Evolutionary conservation across 2,888 invertebrate species (phyloP), one percentile per base, ranked within the genome.

Genomic region (Andrena minutula): DNA sequence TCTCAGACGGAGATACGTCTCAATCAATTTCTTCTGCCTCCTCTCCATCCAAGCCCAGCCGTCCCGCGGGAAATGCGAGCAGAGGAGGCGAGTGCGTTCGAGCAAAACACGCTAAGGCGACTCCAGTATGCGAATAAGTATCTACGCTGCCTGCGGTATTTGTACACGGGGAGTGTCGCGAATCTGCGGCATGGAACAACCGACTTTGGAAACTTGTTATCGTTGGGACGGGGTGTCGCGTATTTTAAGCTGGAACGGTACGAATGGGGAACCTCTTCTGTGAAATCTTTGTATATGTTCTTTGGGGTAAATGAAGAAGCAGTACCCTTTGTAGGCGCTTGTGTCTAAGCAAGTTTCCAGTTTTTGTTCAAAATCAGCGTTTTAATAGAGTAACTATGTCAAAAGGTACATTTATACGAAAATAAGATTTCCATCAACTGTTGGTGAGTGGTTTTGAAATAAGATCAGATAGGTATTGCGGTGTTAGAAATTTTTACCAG

Each of bases 1-100:
- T 85, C 88, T 72, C 77, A 78, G 86, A 81, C 86, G 78, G 86
- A 90, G 89, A 90, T 90, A 89, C 89, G 88, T 90, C 91, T 90
- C 91, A 90, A 90, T 90, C 90, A 90, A 90, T 90, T 90, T 90
- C 91, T 86, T 56, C 56, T 35, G 26, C 64, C 63, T 74, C 80
- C 74, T 53, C 4, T 74, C 83, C 32, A 72, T 78, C 23, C 68
- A 32, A 20, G 7, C 30, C 63, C 41, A 16, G 35, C 6, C 35
- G 61, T 85, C 86, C 74, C 87, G 8, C 23, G 86, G 86, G 86
- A 86, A 87, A 87, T 85, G 82, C 73, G 60, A 73, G 26, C n/a
- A 28, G 58, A 60, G 60, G 35, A 23, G 49, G 49, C 75, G 79
- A 51, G 70, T 64, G 61, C 35, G 12, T 63, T 60, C 56, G 53